Evolutionary conservation across 2,888 invertebrate genomes (phyloP), one percentile per base, ranked within the genome.

Genomic region (Cacoxenus indagator): DNA sequence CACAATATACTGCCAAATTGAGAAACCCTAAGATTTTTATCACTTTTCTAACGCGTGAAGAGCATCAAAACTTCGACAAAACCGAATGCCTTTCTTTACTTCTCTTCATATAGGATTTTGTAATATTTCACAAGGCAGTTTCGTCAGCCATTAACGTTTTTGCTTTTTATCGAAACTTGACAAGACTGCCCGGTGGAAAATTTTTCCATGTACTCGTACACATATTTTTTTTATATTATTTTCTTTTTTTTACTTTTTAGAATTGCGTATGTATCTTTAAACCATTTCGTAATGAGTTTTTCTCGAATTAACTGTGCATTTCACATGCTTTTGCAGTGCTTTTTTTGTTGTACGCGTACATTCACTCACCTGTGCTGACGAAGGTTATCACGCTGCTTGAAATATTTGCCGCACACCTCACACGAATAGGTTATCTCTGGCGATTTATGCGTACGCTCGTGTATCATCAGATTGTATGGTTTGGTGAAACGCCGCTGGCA

Each of bases 401-500:
- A 99, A 82, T 96, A 96, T 90, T 98, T 98, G 86, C 96, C 96
- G 90, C 98, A 99, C 82, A 98, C 95, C 89, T 98, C 98, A 90
- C 98, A 99, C 85, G 96, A 95, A 90, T 96, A 99, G 68, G 97
- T 96, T 85, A 98, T 92, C 90, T 98, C 98, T 74, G 94, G 94
- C 88, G 97, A 96, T 89, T 97, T 97, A 91, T 99, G 98, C 84
- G 97, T 98, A 89, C 98, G 92, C 89, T 98, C 98, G 91, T 99
- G 98, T 85, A 99, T 98, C 92, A 98, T 93, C 88, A 99, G 92
- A 90, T 99, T 99, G 91, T 99, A 99, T 79, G 96, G 95, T 91
- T 99, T 99, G 87, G 97, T 98, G 91, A 99, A 99, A 89, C 97
- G 93, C 86, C 98, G 92, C 89, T 95, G 95, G 91, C 98, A 99